Evolutionary conservation across 2,888 invertebrate species (phyloP), one percentile per base, ranked within the genome.

Genomic region (Trachelus troglodyta): DNA sequence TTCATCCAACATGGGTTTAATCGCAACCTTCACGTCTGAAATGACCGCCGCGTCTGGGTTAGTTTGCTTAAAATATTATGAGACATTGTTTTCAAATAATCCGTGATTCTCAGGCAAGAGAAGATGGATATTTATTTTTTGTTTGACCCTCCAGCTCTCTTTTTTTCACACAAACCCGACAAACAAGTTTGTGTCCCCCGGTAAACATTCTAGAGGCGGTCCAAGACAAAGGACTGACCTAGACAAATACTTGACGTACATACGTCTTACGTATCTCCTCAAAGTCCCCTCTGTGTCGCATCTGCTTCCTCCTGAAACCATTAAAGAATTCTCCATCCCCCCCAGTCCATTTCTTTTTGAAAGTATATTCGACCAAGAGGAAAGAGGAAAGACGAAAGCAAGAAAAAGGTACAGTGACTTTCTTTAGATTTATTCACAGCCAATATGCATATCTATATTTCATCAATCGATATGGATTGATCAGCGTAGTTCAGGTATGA

Each of bases 81-180:
- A 35, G 69, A 69, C 35, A 76, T 71, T 71, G 71, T 71, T 71
- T 71, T 71, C 71, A 71, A 71, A 71, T 71, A 71, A 71, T 34
- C 33, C 71, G 71, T 33, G 71, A 71, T 71, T 71, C 71, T 71
- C 31, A 34, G 71, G 31, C 71, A 34, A 71, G 71, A 23, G 31
- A 34, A 71, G 71, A 71, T 31, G 31, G 11, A 71, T 34, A 71
- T 71, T 71, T 71, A 12, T 15, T 71, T 71, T 34, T 71, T 69
- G 11, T 69, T 56, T 9, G 2, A 23, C 56, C 23, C 56, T 56
- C 2, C 56, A 23, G 9, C 56, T 23, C 56, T 23, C 56, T 23
- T 23, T 56, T 56, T 56, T 56, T 56, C 23, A 56, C 56, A 15
- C 23, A 56, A 23, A 56, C 71, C 71, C 71, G 71, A 12, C 71